These are phyloP conservation scores for Netelia virgata DNA, from an alignment of 2,888 invertebrate species.

Conservation along the genomic window DNA sequence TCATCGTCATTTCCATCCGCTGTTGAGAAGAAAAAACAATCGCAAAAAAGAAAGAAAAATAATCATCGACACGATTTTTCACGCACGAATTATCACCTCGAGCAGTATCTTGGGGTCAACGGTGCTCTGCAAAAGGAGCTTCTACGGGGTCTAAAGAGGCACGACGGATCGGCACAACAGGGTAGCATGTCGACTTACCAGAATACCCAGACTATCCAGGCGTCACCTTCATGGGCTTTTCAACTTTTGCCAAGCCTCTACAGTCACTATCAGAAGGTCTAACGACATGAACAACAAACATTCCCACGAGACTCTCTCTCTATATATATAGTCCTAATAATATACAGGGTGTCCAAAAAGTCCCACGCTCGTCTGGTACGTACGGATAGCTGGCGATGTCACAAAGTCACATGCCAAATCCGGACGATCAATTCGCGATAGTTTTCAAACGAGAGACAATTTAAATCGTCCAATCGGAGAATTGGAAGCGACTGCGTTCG, in stretches of 20 bases:
- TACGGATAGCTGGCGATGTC: too few species aligned
- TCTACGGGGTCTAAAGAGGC: constrained; percentile 82
- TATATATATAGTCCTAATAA: too few species aligned
- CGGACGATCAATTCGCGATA: too few species aligned
- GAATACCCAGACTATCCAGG: constrained; percentile 80
- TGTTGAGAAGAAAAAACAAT: constrained; percentile 12
- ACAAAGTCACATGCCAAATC: too few species aligned
- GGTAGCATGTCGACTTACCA: constrained; percentile 71
- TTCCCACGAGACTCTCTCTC: not conserved
- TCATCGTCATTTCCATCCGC: constrained; percentile 23
- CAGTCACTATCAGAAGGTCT: constrained; percentile 94
- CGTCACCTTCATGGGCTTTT: constrained; percentile 91
- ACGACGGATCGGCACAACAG: constrained; percentile 73
- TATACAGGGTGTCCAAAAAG: too few species aligned
- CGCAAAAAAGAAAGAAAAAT: not conserved
- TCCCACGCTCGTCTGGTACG: too few species aligned
- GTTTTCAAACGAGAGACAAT: too few species aligned
- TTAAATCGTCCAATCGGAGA: too few species aligned
- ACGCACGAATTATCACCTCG: constrained; percentile 72
- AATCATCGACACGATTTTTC: constrained; percentile 57
- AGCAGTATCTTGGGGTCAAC: constrained; percentile 83
- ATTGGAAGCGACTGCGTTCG: too few species aligned
- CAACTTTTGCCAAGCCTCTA: constrained; percentile 94
- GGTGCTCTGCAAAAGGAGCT: constrained; percentile 83
- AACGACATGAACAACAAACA: constrained; percentile 37